phyloP scores from a whole-genome alignment of 2,113 vertebrate genomes.

The sheep (Ovis aries) region DNA sequence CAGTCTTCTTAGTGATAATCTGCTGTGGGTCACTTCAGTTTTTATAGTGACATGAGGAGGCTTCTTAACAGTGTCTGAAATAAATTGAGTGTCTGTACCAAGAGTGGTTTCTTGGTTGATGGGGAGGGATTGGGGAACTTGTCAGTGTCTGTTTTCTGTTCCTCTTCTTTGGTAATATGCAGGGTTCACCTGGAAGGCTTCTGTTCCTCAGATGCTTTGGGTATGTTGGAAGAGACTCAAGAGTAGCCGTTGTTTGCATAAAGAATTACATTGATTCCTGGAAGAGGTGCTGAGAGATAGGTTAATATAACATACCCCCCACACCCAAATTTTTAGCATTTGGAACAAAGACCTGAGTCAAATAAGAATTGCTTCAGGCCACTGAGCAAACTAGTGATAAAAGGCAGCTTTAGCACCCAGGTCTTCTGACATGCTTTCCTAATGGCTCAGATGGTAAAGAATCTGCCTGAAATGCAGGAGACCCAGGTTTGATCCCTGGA shows the following conservation, averaged over 20 bases:
- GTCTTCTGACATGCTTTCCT: neutral
- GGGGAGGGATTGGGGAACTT: neutral
- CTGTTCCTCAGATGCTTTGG: neutral
- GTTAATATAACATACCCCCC: neutral
- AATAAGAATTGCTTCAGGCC: neutral
- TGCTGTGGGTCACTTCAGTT: neutral
- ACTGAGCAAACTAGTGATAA: neutral
- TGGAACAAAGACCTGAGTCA: neutral
- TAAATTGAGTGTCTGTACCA: neutral
- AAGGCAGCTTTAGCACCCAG: neutral
- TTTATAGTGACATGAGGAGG: neutral
- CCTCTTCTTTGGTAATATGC: neutral
- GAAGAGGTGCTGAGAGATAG: neutral
- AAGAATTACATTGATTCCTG: neutral
- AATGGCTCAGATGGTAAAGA: neutral
- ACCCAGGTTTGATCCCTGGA: neutral
- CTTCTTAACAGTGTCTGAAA: neutral
- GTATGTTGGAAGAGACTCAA: neutral
- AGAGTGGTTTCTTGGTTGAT: neutral
- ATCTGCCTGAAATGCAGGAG: neutral
- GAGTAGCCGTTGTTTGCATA: neutral
- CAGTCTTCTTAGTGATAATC: neutral
- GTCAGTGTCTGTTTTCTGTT: neutral
- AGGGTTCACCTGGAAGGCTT: neutral
- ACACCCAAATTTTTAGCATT: neutral